These are phyloP conservation scores for Tipula vernalis DNA, from an alignment of 2,888 invertebrate genomes.

Conservation along the genomic window DNA sequence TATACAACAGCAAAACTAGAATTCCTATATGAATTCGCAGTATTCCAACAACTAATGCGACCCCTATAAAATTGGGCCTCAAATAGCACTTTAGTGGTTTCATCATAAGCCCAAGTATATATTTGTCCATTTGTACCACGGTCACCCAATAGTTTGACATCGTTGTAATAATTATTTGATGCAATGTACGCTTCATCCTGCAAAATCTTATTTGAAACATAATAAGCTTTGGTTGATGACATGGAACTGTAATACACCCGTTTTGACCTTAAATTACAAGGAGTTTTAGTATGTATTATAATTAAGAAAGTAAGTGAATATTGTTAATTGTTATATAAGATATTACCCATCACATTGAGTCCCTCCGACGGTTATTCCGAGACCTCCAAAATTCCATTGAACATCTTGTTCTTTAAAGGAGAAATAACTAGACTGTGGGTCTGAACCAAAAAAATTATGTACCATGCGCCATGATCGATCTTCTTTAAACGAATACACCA, in stretches of 20 bases:
- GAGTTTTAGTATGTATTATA: too few species aligned
- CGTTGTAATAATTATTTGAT: background rate
- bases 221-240: background rate
- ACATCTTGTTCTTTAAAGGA: background rate
- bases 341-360: background rate
- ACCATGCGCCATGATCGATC: background rate
- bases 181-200: background rate
- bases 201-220: background rate
- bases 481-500: background rate
- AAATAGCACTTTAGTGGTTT: background rate
- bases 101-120: background rate
- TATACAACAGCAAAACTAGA: background rate
- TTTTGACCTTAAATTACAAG: background rate
- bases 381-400: background rate
- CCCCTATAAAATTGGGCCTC: background rate
- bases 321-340: too few species aligned
- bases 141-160: background rate
- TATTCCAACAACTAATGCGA: background rate
- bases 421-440: background rate
- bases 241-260: background rate
- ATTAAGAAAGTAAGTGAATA: background rate
- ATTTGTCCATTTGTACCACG: background rate
- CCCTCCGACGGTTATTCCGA: background rate
- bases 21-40: background rate
- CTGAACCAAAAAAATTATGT: background rate